Conservation (phyloP, 2,797 vertebrate species). For the Pseudochaenichthys georgianus region DNA sequence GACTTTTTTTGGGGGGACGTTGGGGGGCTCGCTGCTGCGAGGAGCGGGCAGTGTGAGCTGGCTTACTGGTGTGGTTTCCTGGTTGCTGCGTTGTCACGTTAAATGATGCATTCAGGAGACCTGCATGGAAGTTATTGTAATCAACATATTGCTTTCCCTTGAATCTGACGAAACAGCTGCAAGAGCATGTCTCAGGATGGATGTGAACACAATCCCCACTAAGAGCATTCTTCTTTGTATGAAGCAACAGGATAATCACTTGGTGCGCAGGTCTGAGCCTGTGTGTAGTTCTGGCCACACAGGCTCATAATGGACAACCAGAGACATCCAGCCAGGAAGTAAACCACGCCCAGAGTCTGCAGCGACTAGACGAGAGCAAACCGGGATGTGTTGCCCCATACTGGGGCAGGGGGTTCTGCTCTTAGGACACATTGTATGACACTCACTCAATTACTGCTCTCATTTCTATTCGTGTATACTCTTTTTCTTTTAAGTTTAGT, state of each 20-base stretch:
- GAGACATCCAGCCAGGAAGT: slow-evolving; percentile 25
- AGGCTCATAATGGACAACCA: slow-evolving; percentile 47
- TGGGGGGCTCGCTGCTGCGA: too few relatives aligned
- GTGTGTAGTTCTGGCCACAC: slow-evolving; percentile 20
- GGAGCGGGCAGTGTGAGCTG: too few relatives aligned
- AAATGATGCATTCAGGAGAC: not conserved
- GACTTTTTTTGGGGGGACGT: too few relatives aligned
- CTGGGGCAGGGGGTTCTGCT: not conserved
- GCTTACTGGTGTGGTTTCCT: too few relatives aligned
- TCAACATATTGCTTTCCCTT: not conserved
- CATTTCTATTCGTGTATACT: not conserved
- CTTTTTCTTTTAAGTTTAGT: rapidly evolving
- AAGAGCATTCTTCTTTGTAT: too few relatives aligned
- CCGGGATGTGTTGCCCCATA: slow-evolving; percentile 32
- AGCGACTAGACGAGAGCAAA: slow-evolving; percentile 36
- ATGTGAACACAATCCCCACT: too few relatives aligned
- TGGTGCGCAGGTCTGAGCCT: not conserved
- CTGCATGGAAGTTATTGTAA: not conserved
- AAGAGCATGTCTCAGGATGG: too few relatives aligned
- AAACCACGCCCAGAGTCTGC: slow-evolving; percentile 44
- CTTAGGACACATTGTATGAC: too few relatives aligned
- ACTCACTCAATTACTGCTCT: too few relatives aligned
- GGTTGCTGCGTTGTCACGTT: not conserved
- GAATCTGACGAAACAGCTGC: too few relatives aligned
- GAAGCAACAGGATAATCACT: slow-evolving; percentile 12